These are phyloP conservation scores for Acanthopagrus latus DNA, from an alignment of 2,797 vertebrate genomes.

Conservation along the genomic window DNA sequence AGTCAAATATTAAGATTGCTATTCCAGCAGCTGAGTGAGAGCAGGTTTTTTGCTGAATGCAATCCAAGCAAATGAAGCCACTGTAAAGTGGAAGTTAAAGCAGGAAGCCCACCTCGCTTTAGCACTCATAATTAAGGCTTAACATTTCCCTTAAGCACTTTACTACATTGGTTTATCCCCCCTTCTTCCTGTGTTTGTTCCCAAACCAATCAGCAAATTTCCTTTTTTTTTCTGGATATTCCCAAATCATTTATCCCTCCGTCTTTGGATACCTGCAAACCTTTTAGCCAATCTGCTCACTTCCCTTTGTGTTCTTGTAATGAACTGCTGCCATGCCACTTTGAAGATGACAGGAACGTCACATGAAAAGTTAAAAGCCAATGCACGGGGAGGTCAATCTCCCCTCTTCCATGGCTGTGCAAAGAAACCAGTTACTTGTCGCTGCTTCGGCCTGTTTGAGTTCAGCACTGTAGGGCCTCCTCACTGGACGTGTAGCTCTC, in stretches of 20 bases:
- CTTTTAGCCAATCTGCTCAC: conserved; percentile 33
- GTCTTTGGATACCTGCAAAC: background rate
- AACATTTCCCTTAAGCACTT: conserved; percentile 31
- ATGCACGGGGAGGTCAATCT: background rate
- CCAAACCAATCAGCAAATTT: conserved; percentile 29
- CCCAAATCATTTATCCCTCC: conserved; percentile 41
- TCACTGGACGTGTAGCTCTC: background rate
- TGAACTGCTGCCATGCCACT: conserved; percentile 7
- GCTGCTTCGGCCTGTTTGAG: background rate
- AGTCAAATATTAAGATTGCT: conserved; percentile 63
- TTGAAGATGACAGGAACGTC: background rate
- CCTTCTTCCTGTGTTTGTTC: conserved; percentile 44
- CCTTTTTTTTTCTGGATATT: conserved; percentile 22
- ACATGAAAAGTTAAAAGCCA: background rate
- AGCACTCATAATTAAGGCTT: conserved; percentile 28
- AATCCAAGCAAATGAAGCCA: conserved; percentile 42
- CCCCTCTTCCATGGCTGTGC: background rate
- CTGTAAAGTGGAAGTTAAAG: conserved; percentile 43
- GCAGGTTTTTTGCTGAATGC: conserved; percentile 25
- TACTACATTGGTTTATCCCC: background rate
- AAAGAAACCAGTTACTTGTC: conserved; percentile 1
- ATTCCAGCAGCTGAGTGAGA: conserved; percentile 36
- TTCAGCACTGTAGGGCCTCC: background rate
- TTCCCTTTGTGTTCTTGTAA: conserved; percentile 20
- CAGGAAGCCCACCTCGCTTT: conserved; percentile 31